Evolutionary conservation across 2,113 vertebrate genomes (phyloP).

Genomic region (Salvelinus sp.): DNA sequence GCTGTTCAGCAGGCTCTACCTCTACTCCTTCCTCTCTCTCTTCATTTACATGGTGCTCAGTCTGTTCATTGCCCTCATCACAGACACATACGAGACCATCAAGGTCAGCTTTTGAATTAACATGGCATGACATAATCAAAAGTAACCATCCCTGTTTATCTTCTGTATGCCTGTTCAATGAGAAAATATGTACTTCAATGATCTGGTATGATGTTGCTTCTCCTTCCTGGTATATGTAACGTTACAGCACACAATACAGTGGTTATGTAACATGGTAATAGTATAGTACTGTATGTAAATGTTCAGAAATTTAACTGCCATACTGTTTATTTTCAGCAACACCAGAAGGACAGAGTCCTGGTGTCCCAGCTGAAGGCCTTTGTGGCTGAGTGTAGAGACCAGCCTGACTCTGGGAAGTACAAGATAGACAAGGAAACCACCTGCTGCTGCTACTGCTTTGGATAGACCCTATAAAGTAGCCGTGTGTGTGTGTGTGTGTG

Average conservation of each 20-base stretch:
- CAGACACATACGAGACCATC: conserved; percentile 92
- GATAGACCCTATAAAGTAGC: conserved; percentile 21
- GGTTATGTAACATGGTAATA: too few species aligned
- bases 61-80: conserved; percentile 93
- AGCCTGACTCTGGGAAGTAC: conserved; percentile 83
- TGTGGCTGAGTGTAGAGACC: conserved; percentile 84
- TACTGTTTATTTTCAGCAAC: conserved; percentile 73
- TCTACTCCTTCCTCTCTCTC: conserved; percentile 92
- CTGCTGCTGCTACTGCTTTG: conserved; percentile 50
- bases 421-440: conserved; percentile 75
- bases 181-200: too few species aligned
- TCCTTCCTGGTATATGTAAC: too few species aligned
- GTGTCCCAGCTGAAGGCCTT: conserved; percentile 84
- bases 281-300: not conserved
- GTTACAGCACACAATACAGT: too few species aligned
- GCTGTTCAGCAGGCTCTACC: conserved; percentile 91
- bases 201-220: too few species aligned
- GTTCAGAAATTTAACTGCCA: not conserved
- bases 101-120: conserved; percentile 77
- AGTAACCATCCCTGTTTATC: too few species aligned
- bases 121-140: not conserved
- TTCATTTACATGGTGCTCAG: conserved; percentile 97
- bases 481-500: not conserved
- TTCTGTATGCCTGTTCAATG: too few species aligned
- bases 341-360: conserved; percentile 81